Evolutionary conservation across 2,888 invertebrate genomes (phyloP), one percentile per base, ranked within the genome.

Genomic region (Lordiphosa andalusiaca): DNA sequence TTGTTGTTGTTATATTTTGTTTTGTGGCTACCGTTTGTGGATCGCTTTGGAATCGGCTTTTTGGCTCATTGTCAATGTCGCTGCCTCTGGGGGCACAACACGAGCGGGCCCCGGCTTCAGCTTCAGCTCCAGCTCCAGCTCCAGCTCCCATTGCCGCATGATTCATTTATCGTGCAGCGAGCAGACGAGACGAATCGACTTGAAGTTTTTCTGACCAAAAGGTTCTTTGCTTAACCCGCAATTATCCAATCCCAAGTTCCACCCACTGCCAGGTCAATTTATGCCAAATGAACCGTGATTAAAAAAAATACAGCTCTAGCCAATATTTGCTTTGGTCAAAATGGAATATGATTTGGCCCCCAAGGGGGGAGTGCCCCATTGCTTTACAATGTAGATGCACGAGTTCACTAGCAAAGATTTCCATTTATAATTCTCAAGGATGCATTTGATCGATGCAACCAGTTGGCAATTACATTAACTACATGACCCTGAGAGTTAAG

Each of bases 31-130:
- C 84, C 73, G 84, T 76, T 76, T 83, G 84, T 75, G 69, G 55
- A 71, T 75, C 72, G 69, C 65, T 75, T 74, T 71, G 51, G 71
- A 56, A 67, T 64, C 74, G 54, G 61, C 57, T 69, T 65, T 69
- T 78, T 78, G 76, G 81, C 81, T 84, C 80, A 81, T 82, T 81
- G 81, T 81, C 85, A 84, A 81, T 81, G 81, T 75, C 81, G 77
- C 61, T 52, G 61, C 66, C 67, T 73, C 71, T 69, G 71, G 60
- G 55, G 57, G 76, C 63, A 64, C 59, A 30, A 30, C 30, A 74
- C 73, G 55, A 62, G 69, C 51, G 39, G 35, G 39, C 53, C 53
- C 23, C 36, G 36, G 42, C 19, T 19, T 33, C 36, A 38, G 42
- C 19, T 2, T 25, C 41, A 42, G 48, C 53, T 39, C 40, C 40